Conservation (phyloP, 2,888 invertebrate genomes). For the Campoplex capitator region DNA sequence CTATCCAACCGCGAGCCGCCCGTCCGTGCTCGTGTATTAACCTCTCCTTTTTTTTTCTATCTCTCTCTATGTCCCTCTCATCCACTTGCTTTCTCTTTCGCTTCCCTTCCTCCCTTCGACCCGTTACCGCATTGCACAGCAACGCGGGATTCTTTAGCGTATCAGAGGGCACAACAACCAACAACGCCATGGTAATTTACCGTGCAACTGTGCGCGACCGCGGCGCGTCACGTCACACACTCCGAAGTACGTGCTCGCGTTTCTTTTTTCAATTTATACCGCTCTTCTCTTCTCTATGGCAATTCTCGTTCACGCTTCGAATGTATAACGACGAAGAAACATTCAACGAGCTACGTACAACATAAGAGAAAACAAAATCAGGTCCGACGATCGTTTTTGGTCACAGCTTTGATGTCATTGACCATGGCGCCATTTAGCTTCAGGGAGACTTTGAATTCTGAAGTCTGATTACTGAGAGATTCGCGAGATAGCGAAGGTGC, state of each 20-base stretch:
- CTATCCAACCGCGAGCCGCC: slow-evolving; percentile 32
- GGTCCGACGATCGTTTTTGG: neutral
- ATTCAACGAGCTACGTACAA: neutral
- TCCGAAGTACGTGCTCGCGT: slow-evolving; percentile 70
- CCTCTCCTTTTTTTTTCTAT: slow-evolving; percentile 51
- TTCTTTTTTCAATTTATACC: slow-evolving; percentile 25
- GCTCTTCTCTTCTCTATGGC: slow-evolving; percentile 22
- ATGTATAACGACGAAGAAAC: slow-evolving; percentile 13
- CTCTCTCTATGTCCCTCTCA: slow-evolving; percentile 65
- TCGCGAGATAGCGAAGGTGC: neutral
- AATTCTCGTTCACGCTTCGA: slow-evolving; percentile 36
- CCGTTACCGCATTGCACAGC: slow-evolving; percentile 24
- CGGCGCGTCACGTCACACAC: slow-evolving; percentile 71
- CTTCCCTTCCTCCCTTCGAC: slow-evolving; percentile 70
- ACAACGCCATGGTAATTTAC: slow-evolving; percentile 77
- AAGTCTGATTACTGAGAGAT: neutral
- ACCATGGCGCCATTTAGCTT: slow-evolving; percentile 2
- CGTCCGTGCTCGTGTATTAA: slow-evolving; percentile 63
- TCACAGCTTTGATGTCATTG: neutral
- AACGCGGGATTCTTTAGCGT: slow-evolving; percentile 77
- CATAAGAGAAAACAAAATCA: neutral
- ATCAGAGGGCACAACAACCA: slow-evolving; percentile 62
- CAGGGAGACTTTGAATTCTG: neutral
- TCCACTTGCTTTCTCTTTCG: neutral
- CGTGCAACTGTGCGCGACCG: slow-evolving; percentile 71